Conservation (phyloP, 2,797 vertebrate species). For the Tolypeutes matacus region DNA sequence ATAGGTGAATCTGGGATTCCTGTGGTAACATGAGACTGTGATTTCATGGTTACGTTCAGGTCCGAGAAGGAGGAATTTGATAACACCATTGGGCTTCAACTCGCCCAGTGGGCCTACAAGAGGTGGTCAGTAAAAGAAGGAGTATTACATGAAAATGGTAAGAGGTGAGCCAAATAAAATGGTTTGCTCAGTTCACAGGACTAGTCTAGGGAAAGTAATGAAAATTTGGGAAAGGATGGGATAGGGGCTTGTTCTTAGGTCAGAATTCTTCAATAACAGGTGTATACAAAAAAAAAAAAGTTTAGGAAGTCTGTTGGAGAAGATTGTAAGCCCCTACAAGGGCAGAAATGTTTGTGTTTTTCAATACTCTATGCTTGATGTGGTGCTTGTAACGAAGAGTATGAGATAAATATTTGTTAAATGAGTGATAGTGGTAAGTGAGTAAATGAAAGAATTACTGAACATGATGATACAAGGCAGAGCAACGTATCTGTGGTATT, state of each 20-base stretch:
- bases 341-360: neutral
- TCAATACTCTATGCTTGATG: neutral
- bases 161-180: neutral
- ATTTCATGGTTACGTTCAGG: neutral
- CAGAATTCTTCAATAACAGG: neutral
- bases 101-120: neutral
- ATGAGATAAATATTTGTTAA: neutral
- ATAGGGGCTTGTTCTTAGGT: neutral
- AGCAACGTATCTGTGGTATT: neutral
- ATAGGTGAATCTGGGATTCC: neutral
- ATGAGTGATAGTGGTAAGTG: neutral
- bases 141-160: neutral
- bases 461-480: neutral
- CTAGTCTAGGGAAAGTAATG: neutral
- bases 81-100: neutral
- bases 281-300: neutral
- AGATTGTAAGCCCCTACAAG: neutral
- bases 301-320: neutral
- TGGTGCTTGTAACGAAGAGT: neutral
- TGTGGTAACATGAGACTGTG: neutral
- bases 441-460: neutral
- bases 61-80: neutral
- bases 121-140: neutral
- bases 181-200: neutral
- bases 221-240: neutral